Evolutionary conservation across 1,140 invertebrate genomes (phyloP).

Genomic region (Euwallacea fornicatus): DNA sequence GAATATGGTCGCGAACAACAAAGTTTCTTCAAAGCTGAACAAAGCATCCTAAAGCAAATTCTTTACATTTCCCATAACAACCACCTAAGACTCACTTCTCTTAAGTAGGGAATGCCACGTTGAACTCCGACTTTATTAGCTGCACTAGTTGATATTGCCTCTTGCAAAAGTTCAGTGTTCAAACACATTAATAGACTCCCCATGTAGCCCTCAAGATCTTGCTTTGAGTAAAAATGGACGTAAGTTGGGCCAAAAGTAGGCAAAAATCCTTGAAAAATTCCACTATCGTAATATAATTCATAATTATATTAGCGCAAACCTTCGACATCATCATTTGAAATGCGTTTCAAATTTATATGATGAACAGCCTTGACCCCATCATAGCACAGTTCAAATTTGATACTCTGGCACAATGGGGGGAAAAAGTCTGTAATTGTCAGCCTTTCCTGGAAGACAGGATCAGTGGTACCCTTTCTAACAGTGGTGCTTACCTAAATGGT

Average conservation of each 20-base stretch:
- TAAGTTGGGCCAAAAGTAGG: constrained; percentile 76
- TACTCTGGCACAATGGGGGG: constrained; percentile 55
- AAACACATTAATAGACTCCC: constrained; percentile 61
- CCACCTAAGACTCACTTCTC: background rate
- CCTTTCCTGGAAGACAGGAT: constrained; percentile 56
- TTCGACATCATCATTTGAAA: constrained; percentile 49
- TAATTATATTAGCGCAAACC: background rate
- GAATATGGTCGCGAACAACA: constrained; percentile 46
- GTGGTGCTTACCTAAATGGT: constrained; percentile 53
- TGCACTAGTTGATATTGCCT: constrained; percentile 7
- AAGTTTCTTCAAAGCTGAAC: constrained; percentile 39
- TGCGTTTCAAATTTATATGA: constrained; percentile 53
- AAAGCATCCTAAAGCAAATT: constrained; percentile 12
- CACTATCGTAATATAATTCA: background rate
- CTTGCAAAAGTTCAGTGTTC: constrained; percentile 57
- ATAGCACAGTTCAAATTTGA: constrained; percentile 54
- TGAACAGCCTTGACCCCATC: constrained; percentile 27
- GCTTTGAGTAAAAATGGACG: constrained; percentile 65
- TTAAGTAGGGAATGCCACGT: constrained; percentile 8
- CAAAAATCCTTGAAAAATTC: constrained; percentile 55
- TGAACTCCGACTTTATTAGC: constrained; percentile 18
- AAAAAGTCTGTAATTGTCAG: constrained; percentile 57
- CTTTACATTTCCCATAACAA: too few species aligned
- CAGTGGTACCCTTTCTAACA: constrained; percentile 49
- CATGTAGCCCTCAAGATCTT: constrained; percentile 60